Evolutionary conservation across 2,113 vertebrate species (phyloP), one percentile per base, ranked within the genome.

Genomic region (Pollimyrus isidori): DNA sequence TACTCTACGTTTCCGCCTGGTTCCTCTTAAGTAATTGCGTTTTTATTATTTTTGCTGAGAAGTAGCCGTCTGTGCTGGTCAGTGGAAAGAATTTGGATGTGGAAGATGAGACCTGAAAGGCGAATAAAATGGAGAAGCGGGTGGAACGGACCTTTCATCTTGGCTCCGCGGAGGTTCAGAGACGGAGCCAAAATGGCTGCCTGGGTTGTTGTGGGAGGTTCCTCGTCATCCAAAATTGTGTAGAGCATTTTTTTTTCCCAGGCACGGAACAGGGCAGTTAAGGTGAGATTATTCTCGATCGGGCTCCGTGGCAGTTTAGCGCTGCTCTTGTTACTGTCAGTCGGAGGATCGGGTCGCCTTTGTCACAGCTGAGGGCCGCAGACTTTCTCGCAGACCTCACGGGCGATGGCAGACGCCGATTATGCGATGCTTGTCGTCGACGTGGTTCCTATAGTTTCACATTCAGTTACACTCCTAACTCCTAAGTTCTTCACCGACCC

Each of bases 321-420:
- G 94, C 94, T 95, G 94, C 92, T 92, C 87, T 53, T 80, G 56
- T 86, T 65, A 19, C n/a, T 87, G 19, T 80, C 45, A 42, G 90
- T 83, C 90, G 87, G 84, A 90, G 91, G 94, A 93, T 93, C 95
- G 94, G 94, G 93, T 94, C 95, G 94, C 92, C 92, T 89, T 88
- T 53, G 90, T 82, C 89, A 86, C 89, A 90, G 89, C 91, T 84
- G 50, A 42, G 87, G 65, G 91, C 91, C 56, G 10, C 65, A 9
- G 30, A 82, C 49, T 7, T 7, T 9, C 62, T 11, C 35, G 35
- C 45, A 52, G 15, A 87, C 35, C 17, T 62, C 87, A 48, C 35
- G 19, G 7, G 39, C 23, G 87, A 65, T 76, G 56, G 49, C 26
- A 35, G 23, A 26, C 5, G 52, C 19, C n/a, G 5, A 9, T 15